Conservation (phyloP, 2,888 invertebrate genomes). For the Aleiodes testaceus region DNA sequence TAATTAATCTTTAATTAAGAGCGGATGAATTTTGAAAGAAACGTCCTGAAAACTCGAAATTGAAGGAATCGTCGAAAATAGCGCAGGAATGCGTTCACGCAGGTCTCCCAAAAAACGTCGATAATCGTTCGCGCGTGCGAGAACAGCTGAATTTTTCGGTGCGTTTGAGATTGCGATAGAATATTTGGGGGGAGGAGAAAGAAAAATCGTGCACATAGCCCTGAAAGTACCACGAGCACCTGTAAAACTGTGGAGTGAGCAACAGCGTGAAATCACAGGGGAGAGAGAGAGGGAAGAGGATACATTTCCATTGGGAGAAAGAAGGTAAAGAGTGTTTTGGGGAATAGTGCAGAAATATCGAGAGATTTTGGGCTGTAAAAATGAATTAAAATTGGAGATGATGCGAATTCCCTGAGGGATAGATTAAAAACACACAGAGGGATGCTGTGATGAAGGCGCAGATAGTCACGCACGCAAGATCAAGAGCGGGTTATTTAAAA, state of each 20-base stretch:
- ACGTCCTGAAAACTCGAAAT: background rate
- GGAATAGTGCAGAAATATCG: no score
- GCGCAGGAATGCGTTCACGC: slow-evolving; percentile 67
- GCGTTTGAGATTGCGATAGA: background rate
- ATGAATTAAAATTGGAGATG: no score
- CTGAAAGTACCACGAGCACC: slow-evolving; percentile 5
- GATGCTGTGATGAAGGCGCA: slow-evolving; percentile 41
- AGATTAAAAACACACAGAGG: slow-evolving; percentile 31
- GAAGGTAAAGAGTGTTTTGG: no score
- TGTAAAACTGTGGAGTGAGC: slow-evolving; percentile 15
- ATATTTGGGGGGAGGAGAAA: slow-evolving; percentile 45
- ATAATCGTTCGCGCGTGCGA: slow-evolving; percentile 63
- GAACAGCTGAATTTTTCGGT: slow-evolving; percentile 8
- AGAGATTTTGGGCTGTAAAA: no score
- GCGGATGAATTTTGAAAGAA: slow-evolving; percentile 24
- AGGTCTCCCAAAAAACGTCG: slow-evolving; percentile 67
- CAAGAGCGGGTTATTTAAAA: slow-evolving; percentile 55
- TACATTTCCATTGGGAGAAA: no score
- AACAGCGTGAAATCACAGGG: slow-evolving; percentile 1
- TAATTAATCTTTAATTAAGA: no score
- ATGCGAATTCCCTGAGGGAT: slow-evolving; percentile 23
- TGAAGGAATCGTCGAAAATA: slow-evolving; percentile 33
- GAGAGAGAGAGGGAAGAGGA: slow-evolving; percentile 9
- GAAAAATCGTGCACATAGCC: slow-evolving; percentile 16
- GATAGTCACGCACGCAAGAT: slow-evolving; percentile 57